phyloP scores from a whole-genome alignment of 1,140 invertebrate genomes.

The Drosophila asahinai region DNA sequence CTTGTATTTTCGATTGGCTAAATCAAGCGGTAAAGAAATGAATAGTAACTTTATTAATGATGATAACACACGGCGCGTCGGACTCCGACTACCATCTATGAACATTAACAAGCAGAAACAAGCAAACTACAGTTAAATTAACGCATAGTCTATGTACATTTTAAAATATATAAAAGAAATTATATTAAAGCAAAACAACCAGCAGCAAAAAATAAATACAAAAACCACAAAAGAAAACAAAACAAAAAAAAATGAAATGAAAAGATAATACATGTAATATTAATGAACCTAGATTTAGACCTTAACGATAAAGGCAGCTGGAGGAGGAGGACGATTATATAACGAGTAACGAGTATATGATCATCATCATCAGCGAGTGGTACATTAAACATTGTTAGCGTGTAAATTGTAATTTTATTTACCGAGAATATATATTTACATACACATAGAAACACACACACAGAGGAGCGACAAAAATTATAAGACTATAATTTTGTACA shows the following conservation, averaged over 20 bases:
- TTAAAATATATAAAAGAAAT: conserved; percentile 75
- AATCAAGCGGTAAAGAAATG: conserved; percentile 51
- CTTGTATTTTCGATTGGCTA: conserved; percentile 55
- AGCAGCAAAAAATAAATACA: conserved; percentile 22
- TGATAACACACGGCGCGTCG: conserved; percentile 71
- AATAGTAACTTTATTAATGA: conserved; percentile 31
- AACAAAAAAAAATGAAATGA: conserved; percentile 21
- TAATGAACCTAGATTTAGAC: conserved; percentile 70
- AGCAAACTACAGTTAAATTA: conserved; percentile 71
- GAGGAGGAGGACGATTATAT: conserved; percentile 24
- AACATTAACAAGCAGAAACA: conserved; percentile 43
- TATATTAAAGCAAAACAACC: conserved; percentile 67
- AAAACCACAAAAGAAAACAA: conserved; percentile 13
- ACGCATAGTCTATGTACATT: conserved; percentile 81
- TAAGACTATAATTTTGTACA: conserved; percentile 76
- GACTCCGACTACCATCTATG: conserved; percentile 70
- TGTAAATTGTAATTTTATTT: conserved; percentile 79
- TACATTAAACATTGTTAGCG: conserved; percentile 76
- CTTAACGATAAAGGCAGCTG: conserved; percentile 66
- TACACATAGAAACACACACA: conserved; percentile 18
- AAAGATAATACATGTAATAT: conserved; percentile 60
- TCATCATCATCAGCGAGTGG: conserved; percentile 66
- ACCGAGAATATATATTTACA: conserved; percentile 54
- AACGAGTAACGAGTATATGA: conserved; percentile 20
- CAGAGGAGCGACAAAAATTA: conserved; percentile 57